phyloP scores from a whole-genome alignment of 1,140 invertebrate species.

The Pseudomyrmex pallidus region DNA sequence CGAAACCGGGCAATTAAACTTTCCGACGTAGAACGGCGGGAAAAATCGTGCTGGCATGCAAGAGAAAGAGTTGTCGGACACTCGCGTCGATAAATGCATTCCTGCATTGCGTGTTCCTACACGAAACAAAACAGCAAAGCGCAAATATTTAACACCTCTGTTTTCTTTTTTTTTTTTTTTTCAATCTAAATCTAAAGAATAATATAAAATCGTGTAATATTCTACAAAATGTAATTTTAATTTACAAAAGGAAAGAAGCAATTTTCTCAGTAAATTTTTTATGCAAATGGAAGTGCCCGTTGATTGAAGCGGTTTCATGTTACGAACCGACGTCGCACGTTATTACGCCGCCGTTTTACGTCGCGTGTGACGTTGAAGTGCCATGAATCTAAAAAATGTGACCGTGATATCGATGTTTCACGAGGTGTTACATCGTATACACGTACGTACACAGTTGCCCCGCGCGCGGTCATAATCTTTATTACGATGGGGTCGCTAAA shows the following conservation, averaged over 20 bases:
- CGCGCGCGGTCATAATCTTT: not conserved
- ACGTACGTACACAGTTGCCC: not conserved
- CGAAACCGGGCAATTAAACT: slow-evolving; percentile 63
- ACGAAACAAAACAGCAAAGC: slow-evolving; percentile 49
- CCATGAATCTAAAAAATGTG: slow-evolving; percentile 3
- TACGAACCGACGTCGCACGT: not conserved
- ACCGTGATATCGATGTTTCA: slow-evolving; percentile 2
- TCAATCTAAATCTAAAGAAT: too few relatives aligned
- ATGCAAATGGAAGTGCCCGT: not conserved
- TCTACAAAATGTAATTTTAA: not conserved
- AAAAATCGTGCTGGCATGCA: slow-evolving; percentile 60
- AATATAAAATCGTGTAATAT: not conserved
- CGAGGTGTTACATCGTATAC: too few relatives aligned
- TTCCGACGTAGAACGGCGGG: slow-evolving; percentile 32
- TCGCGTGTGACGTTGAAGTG: not conserved
- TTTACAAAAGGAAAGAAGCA: too few relatives aligned
- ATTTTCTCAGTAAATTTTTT: not conserved
- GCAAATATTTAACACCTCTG: not conserved
- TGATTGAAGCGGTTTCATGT: not conserved
- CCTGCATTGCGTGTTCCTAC: slow-evolving; percentile 58
- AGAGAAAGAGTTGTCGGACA: slow-evolving; percentile 54
- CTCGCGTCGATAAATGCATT: slow-evolving; percentile 69
- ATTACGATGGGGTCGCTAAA: slow-evolving; percentile 9
- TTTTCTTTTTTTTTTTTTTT: too few relatives aligned
- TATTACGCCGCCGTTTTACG: not conserved